A percentile compares a stretch with the other conserved stretches of the same genome.
These are phyloP conservation scores for Mayetiola destructor DNA, from an alignment of 2,888 invertebrate species.

Conservation along the genomic window DNA sequence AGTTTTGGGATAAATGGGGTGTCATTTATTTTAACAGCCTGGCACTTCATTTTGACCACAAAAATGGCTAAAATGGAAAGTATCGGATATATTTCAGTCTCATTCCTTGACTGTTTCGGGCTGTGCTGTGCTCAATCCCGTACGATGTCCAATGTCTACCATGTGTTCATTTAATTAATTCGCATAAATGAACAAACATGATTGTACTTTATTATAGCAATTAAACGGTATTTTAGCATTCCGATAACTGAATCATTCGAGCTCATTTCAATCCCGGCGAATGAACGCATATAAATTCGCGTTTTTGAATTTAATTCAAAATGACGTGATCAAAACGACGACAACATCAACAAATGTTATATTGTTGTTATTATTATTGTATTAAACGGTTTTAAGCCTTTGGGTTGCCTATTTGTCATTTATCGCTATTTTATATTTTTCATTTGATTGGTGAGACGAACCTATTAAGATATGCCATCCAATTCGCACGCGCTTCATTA, in stretches of 20 bases:
- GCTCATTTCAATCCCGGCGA: background rate
- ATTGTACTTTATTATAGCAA: constrained; percentile 10
- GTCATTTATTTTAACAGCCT: no score
- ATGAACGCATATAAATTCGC: background rate
- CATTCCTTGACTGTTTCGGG: no score
- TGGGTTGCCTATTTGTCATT: no score
- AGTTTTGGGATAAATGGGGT: no score
- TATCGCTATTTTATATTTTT: background rate
- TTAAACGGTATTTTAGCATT: constrained; percentile 4
- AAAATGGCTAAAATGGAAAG: background rate
- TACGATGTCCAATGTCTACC: no score
- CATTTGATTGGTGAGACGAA: background rate
- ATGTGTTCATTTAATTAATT: constrained; percentile 11
- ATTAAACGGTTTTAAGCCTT: no score
- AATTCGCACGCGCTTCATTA: constrained; percentile 11
- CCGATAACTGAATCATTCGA: background rate
- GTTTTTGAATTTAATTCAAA: background rate
- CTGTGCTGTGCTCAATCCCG: no score
- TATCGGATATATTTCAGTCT: background rate
- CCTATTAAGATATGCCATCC: constrained; percentile 3
- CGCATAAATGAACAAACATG: constrained; percentile 11
- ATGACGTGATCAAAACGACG: background rate
- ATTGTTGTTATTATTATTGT: no score
- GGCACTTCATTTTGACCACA: no score
- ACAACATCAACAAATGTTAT: no score